A percentile compares a stretch with the other conserved stretches of the same genome.
phyloP scores from a whole-genome alignment of 2,113 vertebrate species.

The Pogonocichla stellata region DNA sequence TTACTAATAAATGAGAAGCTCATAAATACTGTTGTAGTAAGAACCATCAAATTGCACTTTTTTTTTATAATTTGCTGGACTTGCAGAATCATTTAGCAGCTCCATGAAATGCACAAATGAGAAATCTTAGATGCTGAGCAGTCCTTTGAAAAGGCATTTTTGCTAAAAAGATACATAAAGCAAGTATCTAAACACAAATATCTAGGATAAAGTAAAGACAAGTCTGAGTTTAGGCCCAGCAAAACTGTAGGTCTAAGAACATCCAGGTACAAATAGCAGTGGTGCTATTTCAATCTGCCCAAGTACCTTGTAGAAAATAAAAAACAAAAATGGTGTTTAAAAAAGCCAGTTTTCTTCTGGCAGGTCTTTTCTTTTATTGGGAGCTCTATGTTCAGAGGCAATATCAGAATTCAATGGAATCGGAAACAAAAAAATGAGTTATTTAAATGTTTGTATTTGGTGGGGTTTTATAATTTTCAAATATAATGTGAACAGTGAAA shows the following conservation, averaged over 20 bases:
- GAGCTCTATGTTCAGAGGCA: not conserved
- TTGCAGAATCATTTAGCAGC: not conserved
- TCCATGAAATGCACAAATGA: not conserved
- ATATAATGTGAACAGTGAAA: not conserved
- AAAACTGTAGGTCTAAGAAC: not conserved
- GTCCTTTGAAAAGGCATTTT: not conserved
- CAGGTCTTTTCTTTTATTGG: not conserved
- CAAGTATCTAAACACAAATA: not conserved
- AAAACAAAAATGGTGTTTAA: rapidly evolving
- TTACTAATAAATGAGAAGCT: not conserved
- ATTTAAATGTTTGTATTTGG: not conserved
- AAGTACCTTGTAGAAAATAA: not conserved
- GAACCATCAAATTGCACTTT: not conserved
- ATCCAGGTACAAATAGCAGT: not conserved
- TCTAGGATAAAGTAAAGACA: not conserved
- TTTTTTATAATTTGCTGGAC: not conserved
- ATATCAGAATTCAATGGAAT: not conserved
- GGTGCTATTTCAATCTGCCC: not conserved
- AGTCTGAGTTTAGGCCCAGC: not conserved
- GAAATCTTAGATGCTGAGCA: not conserved
- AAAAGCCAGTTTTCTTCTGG: not conserved
- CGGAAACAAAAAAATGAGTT: not conserved
- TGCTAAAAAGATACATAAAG: not conserved
- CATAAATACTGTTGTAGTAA: not conserved
- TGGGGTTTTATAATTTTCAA: not conserved